These are phyloP conservation scores for Lophotis ruficrista DNA, from an alignment of 2,113 vertebrate species.

Conservation along the genomic window DNA sequence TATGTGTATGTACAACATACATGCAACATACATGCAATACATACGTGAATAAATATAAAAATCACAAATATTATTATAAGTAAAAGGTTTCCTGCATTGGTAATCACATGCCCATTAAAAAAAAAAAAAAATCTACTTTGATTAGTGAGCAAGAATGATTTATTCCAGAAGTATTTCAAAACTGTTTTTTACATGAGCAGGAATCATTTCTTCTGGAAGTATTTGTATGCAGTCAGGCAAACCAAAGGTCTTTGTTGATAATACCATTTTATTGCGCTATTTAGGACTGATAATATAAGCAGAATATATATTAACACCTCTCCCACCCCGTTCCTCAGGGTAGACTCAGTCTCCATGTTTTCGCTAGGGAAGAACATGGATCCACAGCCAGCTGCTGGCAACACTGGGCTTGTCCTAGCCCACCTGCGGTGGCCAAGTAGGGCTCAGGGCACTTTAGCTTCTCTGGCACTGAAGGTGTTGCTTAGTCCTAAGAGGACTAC, in stretches of 20 bases:
- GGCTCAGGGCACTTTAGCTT: accelerated
- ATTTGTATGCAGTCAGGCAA: background rate
- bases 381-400: background rate
- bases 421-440: background rate
- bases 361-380: background rate
- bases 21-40: background rate
- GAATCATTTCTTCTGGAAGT: background rate
- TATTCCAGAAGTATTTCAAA: background rate
- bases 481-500: background rate
- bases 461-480: background rate
- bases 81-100: background rate
- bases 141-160: background rate
- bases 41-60: background rate
- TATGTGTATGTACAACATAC: background rate
- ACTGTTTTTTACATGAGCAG: background rate
- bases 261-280: background rate
- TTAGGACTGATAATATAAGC: background rate
- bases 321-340: background rate
- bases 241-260: background rate
- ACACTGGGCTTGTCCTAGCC: background rate
- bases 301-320: background rate
- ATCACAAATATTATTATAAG: background rate
- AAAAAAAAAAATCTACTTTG: background rate
- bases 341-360: background rate
- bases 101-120: background rate